Evolutionary conservation across 1,140 invertebrate species (phyloP).

Genomic region (Oreohelix idahoensis): DNA sequence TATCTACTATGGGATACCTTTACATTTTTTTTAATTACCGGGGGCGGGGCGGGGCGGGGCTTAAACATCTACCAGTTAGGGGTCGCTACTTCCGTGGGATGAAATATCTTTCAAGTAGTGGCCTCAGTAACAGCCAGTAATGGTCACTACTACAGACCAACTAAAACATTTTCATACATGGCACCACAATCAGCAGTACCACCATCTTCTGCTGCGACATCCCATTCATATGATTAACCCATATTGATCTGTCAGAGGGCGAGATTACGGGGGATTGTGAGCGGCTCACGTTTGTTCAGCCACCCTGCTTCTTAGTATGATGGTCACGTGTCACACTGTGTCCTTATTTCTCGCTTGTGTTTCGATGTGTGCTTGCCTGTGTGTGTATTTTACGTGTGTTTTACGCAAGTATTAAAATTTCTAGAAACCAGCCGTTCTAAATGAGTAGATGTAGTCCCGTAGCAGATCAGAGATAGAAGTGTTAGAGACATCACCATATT

Average conservation of each 20-base stretch:
- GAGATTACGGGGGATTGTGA: neutral
- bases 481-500: no score
- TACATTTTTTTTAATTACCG: no score
- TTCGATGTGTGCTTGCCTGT: neutral
- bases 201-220: neutral
- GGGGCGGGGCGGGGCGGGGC: no score
- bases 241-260: neutral
- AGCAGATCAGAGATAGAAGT: no score
- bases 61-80: no score
- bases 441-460: no score
- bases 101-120: no score
- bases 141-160: neutral
- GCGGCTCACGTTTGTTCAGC: neutral
- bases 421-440: no score
- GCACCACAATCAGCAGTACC: neutral
- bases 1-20: no score
- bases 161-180: neutral
- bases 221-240: slow-evolving; percentile 12
- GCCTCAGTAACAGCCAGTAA: no score
- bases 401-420: no score
- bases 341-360: neutral
- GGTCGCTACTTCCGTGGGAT: no score
- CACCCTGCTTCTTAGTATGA: neutral
- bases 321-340: neutral
- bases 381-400: neutral